Percentiles rank a stretch among this genome's conserved stretches.
phyloP scores from a whole-genome alignment of 2,888 invertebrate species.

The Rhagonycha fulva region DNA sequence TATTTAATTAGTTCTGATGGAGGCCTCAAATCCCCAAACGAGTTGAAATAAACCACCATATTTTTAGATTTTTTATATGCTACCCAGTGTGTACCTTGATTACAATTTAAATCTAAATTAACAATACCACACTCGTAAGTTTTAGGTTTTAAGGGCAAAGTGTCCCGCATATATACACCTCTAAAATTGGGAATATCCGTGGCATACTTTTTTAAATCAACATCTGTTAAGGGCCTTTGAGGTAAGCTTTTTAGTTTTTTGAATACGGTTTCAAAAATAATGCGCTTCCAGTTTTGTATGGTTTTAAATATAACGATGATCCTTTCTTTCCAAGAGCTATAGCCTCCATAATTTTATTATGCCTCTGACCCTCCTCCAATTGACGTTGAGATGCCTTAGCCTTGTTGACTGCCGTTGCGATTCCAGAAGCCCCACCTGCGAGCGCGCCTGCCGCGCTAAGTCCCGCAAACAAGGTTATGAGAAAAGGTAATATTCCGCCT shows the following conservation, averaged over 20 bases:
- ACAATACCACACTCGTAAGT: conserved; percentile 39
- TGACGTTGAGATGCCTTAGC: conserved; percentile 32
- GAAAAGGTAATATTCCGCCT: conserved; percentile 37
- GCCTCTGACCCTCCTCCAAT: conserved; percentile 37
- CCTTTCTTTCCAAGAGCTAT: conserved; percentile 39
- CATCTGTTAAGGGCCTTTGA: conserved; percentile 32
- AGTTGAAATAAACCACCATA: conserved; percentile 46
- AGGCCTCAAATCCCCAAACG: conserved; percentile 46
- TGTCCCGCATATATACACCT: conserved; percentile 41
- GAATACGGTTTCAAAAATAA: conserved; percentile 16
- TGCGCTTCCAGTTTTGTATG: conserved; percentile 29
- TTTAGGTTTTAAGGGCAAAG: background rate
- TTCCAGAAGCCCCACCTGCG: conserved; percentile 33
- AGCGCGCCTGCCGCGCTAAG: conserved; percentile 36
- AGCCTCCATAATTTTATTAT: conserved; percentile 40
- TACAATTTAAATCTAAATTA: conserved; percentile 41
- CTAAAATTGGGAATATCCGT: conserved; percentile 33
- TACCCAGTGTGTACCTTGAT: conserved; percentile 48
- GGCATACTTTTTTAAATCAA: conserved; percentile 32
- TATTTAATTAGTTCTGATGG: conserved; percentile 31
- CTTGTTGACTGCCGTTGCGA: conserved; percentile 37
- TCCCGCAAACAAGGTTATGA: conserved; percentile 38
- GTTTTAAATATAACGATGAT: conserved; percentile 35
- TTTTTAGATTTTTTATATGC: conserved; percentile 43
- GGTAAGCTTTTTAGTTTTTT: conserved; percentile 33